phyloP scores from a whole-genome alignment of 2,797 vertebrate genomes.

The Siniperca obscura region DNA sequence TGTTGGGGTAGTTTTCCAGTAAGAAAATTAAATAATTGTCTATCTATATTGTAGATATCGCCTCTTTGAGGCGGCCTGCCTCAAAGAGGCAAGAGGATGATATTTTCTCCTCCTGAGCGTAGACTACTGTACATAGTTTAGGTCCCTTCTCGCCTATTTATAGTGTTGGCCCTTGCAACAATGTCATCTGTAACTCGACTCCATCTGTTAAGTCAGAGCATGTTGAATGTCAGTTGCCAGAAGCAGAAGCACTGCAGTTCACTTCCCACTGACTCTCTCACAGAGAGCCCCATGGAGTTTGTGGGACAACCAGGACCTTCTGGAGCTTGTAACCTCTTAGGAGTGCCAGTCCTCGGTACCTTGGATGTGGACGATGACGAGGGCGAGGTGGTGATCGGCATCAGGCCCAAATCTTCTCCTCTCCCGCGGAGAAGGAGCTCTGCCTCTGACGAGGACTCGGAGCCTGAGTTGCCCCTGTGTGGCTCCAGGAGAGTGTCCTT shows the following conservation, averaged over 20 bases:
- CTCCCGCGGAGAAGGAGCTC: conserved; percentile 88
- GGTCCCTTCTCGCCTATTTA: conserved; percentile 91
- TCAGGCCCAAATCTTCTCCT: conserved; percentile 90
- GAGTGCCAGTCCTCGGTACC: conserved; percentile 59
- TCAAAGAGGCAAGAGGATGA: conserved; percentile 40
- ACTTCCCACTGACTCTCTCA: conserved; percentile 83
- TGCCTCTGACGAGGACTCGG: conserved; percentile 87
- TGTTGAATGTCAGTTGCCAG: conserved; percentile 92
- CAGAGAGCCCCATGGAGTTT: conserved; percentile 91
- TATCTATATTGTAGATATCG: neutral
- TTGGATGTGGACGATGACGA: conserved; percentile 86
- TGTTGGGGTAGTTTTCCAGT: neutral
- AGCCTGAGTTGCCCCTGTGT: conserved; percentile 75
- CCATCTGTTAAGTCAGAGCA: conserved; percentile 90
- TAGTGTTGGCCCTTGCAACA: conserved; percentile 92
- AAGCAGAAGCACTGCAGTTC: conserved; percentile 77
- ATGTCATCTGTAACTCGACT: conserved; percentile 97
- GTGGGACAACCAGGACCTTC: conserved; percentile 80
- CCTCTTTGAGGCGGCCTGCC: no score
- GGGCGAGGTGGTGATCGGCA: conserved; percentile 83
- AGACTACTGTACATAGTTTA: conserved; percentile 86
- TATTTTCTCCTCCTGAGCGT: conserved; percentile 67
- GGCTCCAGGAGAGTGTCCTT: conserved; percentile 93
- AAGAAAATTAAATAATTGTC: neutral
- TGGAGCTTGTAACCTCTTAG: conserved; percentile 70